These are phyloP conservation scores for Stenotaenia linearis DNA, from an alignment of 2,888 invertebrate genomes.

Conservation along the genomic window DNA sequence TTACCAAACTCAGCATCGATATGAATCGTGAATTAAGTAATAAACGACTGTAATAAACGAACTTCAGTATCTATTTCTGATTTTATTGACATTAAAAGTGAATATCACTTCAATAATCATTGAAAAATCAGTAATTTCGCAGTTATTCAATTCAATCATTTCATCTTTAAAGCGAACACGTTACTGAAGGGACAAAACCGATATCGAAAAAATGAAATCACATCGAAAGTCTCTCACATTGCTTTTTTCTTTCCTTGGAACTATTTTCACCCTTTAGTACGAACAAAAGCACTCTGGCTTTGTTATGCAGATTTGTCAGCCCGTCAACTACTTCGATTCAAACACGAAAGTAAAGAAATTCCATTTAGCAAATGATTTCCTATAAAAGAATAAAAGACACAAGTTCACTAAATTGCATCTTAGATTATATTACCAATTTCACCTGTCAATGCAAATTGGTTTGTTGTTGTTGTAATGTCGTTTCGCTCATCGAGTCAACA, in stretches of 20 bases:
- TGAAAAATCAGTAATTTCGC: too few species aligned
- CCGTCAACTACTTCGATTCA: neutral
- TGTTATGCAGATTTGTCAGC: neutral
- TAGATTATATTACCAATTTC: neutral
- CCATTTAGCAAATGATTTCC: neutral
- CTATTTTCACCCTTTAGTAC: neutral
- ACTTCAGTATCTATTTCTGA: too few species aligned
- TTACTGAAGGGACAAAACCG: neutral
- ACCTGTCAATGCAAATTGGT: neutral
- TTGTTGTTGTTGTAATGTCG: neutral
- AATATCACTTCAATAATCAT: too few species aligned
- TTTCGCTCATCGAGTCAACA: neutral
- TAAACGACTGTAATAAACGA: too few species aligned
- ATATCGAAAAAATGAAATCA: neutral
- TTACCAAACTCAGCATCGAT: neutral
- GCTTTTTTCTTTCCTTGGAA: neutral
- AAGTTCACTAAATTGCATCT: neutral
- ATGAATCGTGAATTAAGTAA: too few species aligned
- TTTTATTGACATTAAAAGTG: too few species aligned
- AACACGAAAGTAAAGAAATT: neutral
- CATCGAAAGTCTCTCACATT: neutral
- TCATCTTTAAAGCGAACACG: neutral
- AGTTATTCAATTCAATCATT: neutral
- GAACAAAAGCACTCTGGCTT: neutral
- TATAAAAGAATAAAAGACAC: neutral